A percentile compares a stretch with the other conserved stretches of the same genome.
Conservation (phyloP, 92 coral and sea anemone species). For the Zoanthus sansibaricus region DNA sequence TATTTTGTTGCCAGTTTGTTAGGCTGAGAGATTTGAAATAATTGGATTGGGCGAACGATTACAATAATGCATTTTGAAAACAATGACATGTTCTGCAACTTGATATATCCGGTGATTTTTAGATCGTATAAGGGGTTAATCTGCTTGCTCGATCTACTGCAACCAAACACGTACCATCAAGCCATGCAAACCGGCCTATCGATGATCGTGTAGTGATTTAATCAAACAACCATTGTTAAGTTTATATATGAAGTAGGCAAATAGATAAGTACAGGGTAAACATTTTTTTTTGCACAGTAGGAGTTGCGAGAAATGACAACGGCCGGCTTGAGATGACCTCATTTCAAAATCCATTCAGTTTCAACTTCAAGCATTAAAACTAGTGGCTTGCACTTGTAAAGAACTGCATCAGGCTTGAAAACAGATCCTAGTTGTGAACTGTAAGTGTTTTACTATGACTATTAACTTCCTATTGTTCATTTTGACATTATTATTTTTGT, state of each 20-base stretch:
- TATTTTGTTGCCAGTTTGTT: no score
- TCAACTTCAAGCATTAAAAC: not conserved
- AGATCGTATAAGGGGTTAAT: no score
- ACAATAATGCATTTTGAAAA: no score
- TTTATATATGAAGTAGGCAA: not conserved
- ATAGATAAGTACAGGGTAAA: not conserved
- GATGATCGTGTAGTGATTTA: no score
- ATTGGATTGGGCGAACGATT: no score
- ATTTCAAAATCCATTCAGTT: not conserved
- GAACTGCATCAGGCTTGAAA: not conserved
- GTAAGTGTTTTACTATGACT: not conserved
- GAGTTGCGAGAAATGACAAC: not conserved
- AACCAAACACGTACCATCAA: no score
- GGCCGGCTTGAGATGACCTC: not conserved
- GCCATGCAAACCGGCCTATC: no score
- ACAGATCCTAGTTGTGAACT: not conserved
- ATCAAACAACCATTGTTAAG: not conserved
- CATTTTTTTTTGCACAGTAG: not conserved
- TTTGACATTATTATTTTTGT: not conserved
- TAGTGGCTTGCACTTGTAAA: not conserved
- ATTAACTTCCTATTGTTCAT: not conserved
- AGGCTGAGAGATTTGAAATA: no score
- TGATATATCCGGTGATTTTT: no score
- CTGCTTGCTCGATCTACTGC: no score
- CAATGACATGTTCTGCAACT: no score